These are phyloP conservation scores for Tyto alba DNA, from an alignment of 2,113 vertebrate genomes.

Conservation along the genomic window DNA sequence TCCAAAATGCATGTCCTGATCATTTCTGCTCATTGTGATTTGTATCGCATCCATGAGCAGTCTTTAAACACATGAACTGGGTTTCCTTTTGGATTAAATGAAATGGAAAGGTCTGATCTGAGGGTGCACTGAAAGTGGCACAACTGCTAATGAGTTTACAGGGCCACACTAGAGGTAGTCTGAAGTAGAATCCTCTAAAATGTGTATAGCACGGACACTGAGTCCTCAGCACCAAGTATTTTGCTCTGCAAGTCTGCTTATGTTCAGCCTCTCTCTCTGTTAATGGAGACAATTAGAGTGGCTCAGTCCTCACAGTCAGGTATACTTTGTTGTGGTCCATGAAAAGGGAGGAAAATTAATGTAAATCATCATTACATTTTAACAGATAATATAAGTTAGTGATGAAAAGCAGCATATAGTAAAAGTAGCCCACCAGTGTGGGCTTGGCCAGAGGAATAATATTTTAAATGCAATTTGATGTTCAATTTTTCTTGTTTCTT, in stretches of 20 bases:
- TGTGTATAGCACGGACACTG: background rate
- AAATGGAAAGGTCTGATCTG: background rate
- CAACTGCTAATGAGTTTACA: background rate
- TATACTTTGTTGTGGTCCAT: background rate
- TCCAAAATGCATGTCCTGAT: background rate
- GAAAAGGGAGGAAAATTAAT: background rate
- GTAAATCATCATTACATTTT: background rate
- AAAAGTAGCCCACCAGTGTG: background rate
- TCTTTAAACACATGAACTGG: background rate
- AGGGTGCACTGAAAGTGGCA: background rate
- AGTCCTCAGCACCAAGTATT: background rate
- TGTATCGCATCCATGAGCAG: background rate
- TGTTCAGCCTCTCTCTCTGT: background rate
- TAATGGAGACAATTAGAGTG: background rate
- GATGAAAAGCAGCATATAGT: background rate
- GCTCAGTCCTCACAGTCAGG: background rate
- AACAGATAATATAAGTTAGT: background rate
- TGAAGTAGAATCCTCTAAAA: background rate
- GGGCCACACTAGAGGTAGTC: background rate
- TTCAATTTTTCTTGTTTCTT: background rate
- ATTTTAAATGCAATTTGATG: background rate
- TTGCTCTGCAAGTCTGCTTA: background rate
- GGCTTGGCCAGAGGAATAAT: background rate
- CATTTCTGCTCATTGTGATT: background rate
- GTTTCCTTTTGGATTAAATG: background rate